A percentile compares a stretch with the other conserved stretches of the same genome.
Conservation (phyloP, 2,888 invertebrate genomes). For the Phrixothrix hirtus region DNA sequence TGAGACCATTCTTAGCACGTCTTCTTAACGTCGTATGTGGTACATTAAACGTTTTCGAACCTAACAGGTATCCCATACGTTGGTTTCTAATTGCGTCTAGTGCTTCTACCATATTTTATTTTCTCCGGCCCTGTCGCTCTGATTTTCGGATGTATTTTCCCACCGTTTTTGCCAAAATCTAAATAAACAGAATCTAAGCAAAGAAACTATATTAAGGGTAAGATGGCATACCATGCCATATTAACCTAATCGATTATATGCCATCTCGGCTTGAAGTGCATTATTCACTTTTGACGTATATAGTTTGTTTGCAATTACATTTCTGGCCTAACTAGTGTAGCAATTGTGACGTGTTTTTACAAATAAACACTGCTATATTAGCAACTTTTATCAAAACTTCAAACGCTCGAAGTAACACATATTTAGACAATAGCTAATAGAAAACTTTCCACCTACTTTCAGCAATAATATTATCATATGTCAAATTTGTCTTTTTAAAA, state of each 20-base stretch:
- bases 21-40: background rate
- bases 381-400: background rate
- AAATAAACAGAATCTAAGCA: background rate
- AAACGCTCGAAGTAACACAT: too few species aligned
- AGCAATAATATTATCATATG: too few species aligned
- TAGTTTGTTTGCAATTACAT: background rate
- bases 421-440: too few species aligned
- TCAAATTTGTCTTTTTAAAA: too few species aligned
- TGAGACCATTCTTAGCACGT: background rate
- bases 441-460: too few species aligned
- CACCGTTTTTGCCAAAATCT: background rate
- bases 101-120: conserved; percentile 4
- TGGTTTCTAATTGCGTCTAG: conserved; percentile 1
- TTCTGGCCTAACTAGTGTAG: background rate
- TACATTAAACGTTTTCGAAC: conserved; percentile 6
- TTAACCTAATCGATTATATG: background rate
- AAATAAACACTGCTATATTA: conserved; percentile 1
- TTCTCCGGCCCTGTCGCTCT: background rate
- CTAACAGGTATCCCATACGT: conserved; percentile 4
- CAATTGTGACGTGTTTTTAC: background rate
- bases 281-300: background rate
- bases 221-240: conserved; percentile 1
- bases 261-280: background rate
- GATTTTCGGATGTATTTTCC: conserved; percentile 3
- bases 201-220: too few species aligned